Percentiles rank a stretch among this genome's conserved stretches.
Conservation (phyloP, 2,113 vertebrate genomes). For the Callithrix jacchus region DNA sequence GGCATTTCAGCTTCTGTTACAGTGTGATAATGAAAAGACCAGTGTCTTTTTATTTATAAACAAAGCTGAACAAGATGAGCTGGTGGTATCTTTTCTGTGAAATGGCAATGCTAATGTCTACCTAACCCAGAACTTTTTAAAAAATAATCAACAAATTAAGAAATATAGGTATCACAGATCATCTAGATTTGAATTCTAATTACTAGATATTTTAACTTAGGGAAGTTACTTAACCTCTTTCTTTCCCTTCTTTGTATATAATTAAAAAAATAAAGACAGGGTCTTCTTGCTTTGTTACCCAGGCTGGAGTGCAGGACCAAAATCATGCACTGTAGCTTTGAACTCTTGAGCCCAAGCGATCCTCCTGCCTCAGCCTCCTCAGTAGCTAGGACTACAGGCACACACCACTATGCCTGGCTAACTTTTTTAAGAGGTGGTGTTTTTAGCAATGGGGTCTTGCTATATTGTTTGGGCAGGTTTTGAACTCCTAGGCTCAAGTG, state of each 20-base stretch:
- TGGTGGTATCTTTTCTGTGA: not conserved
- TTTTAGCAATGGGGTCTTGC: too few relatives aligned
- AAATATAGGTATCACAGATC: not conserved
- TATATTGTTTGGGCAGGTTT: too few relatives aligned
- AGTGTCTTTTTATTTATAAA: not conserved
- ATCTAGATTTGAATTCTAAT: not conserved
- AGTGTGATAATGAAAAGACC: not conserved
- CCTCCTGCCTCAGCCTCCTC: too few relatives aligned
- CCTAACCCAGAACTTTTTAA: not conserved
- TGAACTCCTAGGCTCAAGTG: too few relatives aligned
- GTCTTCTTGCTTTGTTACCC: not conserved
- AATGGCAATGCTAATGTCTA: not conserved
- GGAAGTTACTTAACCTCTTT: not conserved
- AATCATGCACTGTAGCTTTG: too few relatives aligned
- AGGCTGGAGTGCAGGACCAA: not conserved
- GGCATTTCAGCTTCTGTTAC: not conserved
- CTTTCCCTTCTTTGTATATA: not conserved
- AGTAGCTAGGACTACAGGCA: too few relatives aligned
- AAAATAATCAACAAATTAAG: not conserved
- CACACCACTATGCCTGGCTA: too few relatives aligned
- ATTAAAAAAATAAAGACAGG: not conserved
- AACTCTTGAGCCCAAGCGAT: too few relatives aligned
- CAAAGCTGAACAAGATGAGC: not conserved
- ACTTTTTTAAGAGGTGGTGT: too few relatives aligned
- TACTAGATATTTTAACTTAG: not conserved